Conservation (phyloP, 2,888 invertebrate genomes). For the Pteria penguin region DNA sequence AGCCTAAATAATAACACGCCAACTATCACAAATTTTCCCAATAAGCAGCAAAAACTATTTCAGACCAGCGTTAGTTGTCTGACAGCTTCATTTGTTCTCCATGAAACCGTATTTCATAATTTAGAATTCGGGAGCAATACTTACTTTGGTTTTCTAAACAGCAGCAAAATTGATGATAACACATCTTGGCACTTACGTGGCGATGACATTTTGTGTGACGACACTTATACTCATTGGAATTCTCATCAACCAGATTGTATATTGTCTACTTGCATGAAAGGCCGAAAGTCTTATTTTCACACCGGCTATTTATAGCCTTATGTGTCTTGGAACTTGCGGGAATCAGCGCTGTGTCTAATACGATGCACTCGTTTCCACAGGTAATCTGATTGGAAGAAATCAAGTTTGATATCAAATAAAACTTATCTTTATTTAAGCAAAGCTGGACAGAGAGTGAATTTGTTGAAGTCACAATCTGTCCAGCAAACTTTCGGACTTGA, state of each 20-base stretch:
- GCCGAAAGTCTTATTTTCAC: constrained; percentile 1
- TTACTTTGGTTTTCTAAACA: constrained; percentile 19
- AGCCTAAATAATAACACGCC: not conserved
- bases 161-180: not conserved
- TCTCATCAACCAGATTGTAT: constrained; percentile 1
- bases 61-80: not conserved
- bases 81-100: too few relatives aligned
- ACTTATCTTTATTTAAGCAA: too few relatives aligned
- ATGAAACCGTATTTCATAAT: constrained; percentile 11
- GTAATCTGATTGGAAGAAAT: too few relatives aligned
- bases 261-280: not conserved
- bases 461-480: too few relatives aligned
- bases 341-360: too few relatives aligned
- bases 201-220: not conserved
- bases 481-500: too few relatives aligned
- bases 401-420: too few relatives aligned
- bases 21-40: constrained; percentile 28
- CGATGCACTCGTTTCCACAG: too few relatives aligned
- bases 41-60: constrained; percentile 34
- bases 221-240: constrained; percentile 18
- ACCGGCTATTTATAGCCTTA: too few relatives aligned
- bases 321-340: too few relatives aligned
- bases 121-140: not conserved
- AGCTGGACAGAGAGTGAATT: too few relatives aligned
- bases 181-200: not conserved